Conservation (phyloP, 2,888 invertebrate genomes). For the Ligdia adustata region DNA sequence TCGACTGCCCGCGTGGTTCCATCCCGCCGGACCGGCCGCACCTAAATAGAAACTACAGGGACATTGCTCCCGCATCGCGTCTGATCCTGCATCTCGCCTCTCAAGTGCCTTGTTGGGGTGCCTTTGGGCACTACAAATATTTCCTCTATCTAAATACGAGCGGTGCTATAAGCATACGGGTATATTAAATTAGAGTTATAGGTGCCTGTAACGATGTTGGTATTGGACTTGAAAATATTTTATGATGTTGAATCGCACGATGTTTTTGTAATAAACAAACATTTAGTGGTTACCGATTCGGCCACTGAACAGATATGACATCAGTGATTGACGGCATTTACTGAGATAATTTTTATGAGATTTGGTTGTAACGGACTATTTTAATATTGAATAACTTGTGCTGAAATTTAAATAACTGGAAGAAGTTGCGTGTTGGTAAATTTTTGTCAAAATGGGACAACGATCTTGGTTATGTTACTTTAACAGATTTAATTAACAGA, state of each 20-base stretch:
- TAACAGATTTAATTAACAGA: too few relatives aligned
- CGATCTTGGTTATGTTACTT: too few relatives aligned
- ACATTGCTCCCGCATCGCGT: conserved; percentile 76
- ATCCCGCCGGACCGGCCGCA: conserved; percentile 77
- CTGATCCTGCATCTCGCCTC: conserved; percentile 71
- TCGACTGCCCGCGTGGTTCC: conserved; percentile 74
- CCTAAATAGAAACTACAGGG: conserved; percentile 84
- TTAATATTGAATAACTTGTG: too few relatives aligned
- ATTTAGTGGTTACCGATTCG: conserved; percentile 30
- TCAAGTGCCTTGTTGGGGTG: conserved; percentile 71
- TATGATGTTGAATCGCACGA: conserved; percentile 43
- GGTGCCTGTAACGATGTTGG: conserved; percentile 9
- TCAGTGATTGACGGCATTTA: conserved; percentile 55
- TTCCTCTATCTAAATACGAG: conserved; percentile 33
- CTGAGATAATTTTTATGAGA: conserved; percentile 43
- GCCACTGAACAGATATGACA: conserved; percentile 40
- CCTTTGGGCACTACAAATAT: conserved; percentile 47
- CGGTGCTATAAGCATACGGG: conserved; percentile 17
- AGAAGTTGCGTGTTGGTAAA: too few relatives aligned
- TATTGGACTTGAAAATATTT: conserved; percentile 42
- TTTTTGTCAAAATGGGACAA: too few relatives aligned
- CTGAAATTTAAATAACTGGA: too few relatives aligned
- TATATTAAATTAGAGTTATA: conserved; percentile 17
- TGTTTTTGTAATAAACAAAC: conserved; percentile 36
- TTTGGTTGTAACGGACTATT: conserved; percentile 20